Evolutionary conservation across 2,797 vertebrate genomes (phyloP).

Genomic region (Smutsia gigantea): DNA sequence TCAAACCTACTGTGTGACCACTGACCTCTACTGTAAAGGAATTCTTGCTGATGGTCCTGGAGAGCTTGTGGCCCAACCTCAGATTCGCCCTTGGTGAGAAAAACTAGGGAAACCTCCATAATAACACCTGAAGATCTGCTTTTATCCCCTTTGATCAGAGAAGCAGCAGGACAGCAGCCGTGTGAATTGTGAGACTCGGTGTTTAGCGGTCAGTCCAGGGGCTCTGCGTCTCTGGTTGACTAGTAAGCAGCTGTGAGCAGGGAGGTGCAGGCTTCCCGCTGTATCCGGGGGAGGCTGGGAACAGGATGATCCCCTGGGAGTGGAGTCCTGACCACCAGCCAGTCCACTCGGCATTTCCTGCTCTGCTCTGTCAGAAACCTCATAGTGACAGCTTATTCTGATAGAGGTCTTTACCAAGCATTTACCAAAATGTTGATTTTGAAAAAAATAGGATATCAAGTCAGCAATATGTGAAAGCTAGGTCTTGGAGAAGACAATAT

Average conservation of each 20-base stretch:
- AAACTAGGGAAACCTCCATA: not conserved
- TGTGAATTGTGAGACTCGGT: fast-evolving
- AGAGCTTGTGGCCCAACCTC: not conserved
- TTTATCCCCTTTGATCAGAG: not conserved
- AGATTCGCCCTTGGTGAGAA: not conserved
- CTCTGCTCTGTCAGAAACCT: not conserved
- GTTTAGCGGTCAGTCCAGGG: fast-evolving
- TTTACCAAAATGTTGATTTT: not conserved
- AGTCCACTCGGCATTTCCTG: not conserved
- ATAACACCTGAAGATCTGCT: not conserved
- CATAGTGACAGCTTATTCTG: not conserved
- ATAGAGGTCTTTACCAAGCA: no score
- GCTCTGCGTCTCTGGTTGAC: not conserved
- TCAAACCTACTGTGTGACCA: no score
- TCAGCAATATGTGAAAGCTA: not conserved
- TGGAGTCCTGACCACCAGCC: not conserved
- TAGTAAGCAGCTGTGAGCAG: not conserved
- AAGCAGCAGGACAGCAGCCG: not conserved
- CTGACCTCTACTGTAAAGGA: not conserved
- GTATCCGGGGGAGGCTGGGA: no score
- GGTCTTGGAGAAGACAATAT: not conserved
- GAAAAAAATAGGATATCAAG: not conserved
- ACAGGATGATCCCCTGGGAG: not conserved
- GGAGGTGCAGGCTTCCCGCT: no score
- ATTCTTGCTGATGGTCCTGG: not conserved